Percentiles rank a stretch among this genome's conserved stretches.
Evolutionary conservation across 2,797 vertebrate genomes (phyloP).

Genomic region (Pelobates cultripes): DNA sequence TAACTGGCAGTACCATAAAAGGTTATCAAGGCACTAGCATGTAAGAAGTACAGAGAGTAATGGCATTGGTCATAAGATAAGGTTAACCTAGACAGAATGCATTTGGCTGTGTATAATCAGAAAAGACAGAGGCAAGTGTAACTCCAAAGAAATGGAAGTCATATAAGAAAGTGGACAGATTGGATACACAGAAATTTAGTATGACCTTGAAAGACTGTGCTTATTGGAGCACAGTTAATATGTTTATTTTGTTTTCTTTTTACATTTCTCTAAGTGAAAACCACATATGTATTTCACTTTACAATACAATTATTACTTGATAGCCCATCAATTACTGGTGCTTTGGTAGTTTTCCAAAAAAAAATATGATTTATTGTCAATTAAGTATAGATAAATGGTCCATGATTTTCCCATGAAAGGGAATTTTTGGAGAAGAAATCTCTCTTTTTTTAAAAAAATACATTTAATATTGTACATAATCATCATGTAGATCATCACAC

Average conservation of each 20-base stretch:
- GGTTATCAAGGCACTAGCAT: neutral
- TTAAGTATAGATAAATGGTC: too few relatives aligned
- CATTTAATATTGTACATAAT: too few relatives aligned
- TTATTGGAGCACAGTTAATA: neutral
- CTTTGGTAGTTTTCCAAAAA: too few relatives aligned
- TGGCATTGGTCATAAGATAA: neutral
- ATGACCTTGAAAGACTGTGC: neutral
- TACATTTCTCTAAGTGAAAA: neutral
- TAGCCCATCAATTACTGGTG: too few relatives aligned
- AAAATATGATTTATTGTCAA: too few relatives aligned
- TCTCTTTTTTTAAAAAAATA: too few relatives aligned
- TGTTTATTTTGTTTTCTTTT: neutral
- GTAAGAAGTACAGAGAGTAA: neutral
- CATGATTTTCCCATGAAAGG: too few relatives aligned
- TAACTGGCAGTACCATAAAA: neutral
- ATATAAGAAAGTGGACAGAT: conserved; percentile 2
- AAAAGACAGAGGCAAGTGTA: neutral
- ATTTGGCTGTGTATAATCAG: neutral
- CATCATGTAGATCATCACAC: too few relatives aligned
- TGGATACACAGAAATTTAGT: neutral
- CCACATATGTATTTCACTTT: neutral
- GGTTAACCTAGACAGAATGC: neutral
- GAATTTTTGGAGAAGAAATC: too few relatives aligned
- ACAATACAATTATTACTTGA: neutral
- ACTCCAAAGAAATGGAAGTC: neutral